Conservation (phyloP, 2,113 vertebrate genomes). For the Nanorana parkeri region DNA sequence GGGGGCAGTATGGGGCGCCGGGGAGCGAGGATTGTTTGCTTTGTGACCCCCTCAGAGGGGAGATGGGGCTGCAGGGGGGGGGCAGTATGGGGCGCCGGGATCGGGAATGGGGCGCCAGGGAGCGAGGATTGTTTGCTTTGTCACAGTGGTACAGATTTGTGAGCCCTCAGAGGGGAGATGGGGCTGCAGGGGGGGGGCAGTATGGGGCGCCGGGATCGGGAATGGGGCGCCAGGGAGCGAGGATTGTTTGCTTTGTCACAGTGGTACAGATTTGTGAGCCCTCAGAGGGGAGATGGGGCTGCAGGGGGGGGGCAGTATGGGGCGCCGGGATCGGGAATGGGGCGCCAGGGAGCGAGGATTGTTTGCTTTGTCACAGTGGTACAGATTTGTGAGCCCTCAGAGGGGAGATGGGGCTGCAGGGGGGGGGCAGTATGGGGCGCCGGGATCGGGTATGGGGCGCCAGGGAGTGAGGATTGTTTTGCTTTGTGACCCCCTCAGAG, state of each 20-base stretch:
- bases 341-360: too few species aligned
- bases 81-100: neutral
- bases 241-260: neutral
- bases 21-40: constrained; percentile 15
- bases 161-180: neutral
- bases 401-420: too few species aligned
- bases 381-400: too few species aligned
- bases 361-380: too few species aligned
- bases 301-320: too few species aligned
- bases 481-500: neutral
- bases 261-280: too few species aligned
- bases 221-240: neutral
- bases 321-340: too few species aligned
- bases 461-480: constrained; percentile 11
- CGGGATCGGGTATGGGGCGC: neutral
- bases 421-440: constrained; percentile 10
- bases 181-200: too few species aligned
- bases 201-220: neutral
- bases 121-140: constrained; percentile 14
- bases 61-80: too few species aligned
- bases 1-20: too few species aligned
- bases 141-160: neutral
- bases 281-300: neutral
- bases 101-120: neutral
- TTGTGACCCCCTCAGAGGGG: neutral